Evolutionary conservation across 2,888 invertebrate species (phyloP), one percentile per base, ranked within the genome.

Genomic region (Meiosimyza platycephala): DNA sequence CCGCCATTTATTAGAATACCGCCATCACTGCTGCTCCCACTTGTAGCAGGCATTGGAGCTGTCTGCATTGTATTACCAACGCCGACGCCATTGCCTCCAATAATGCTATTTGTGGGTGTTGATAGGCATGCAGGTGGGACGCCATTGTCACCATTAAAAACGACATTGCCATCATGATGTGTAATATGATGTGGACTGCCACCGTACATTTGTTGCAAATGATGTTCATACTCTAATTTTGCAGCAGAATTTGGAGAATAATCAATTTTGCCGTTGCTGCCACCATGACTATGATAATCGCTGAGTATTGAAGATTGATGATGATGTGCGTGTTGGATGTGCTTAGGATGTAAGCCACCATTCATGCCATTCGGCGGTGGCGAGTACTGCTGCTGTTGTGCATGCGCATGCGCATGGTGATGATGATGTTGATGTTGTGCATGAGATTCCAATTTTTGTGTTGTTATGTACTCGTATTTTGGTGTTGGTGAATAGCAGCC

Each of bases 401-500:
- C 82, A 13, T 60, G 78, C 70, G 84, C 82, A 13, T 60, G 67
- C 55, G 22, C 63, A 28, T 22, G 75, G 22, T 70, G 76, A 12
- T 76, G 74, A 3, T 75, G 76, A 7, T 74, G 75, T 1, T 76
- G 76, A 0, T 72, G 72, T 33, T 76, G 72, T 12, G 72, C 72
- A 52, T 72, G 73, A 5, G 83, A 79, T 59, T 86, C 85, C 72
- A 85, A 76, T 76, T 83, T 82, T 4, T 82, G 79, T 18, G 80
- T 76, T 6, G 81, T 76, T 52, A 86, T 82, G 63, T 87, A 87
- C 74, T 88, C 87, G 69, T 86, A 87, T 76, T 87, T 87, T 40
- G 85, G 85, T 50, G 83, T 87, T 11, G 88, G 87, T 51, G 88
- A 87, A 76, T 86, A 88, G 76, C 87, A 87, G 51, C 85, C 85